Percentiles rank a stretch among this genome's conserved stretches.
Evolutionary conservation across 1,140 invertebrate genomes (phyloP).

Genomic region (Eciton burchellii): DNA sequence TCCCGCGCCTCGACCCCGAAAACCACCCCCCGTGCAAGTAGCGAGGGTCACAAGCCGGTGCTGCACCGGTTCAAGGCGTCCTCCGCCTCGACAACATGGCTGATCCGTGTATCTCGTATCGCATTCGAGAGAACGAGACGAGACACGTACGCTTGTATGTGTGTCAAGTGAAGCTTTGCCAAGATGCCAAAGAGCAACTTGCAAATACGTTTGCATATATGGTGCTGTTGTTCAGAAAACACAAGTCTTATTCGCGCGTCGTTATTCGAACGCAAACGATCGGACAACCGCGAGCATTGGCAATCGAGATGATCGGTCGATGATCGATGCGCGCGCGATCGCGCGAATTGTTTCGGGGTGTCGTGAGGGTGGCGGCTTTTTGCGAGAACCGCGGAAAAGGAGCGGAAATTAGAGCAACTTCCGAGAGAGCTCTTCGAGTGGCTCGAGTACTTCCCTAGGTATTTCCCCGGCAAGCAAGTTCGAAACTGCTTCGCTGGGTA

Average conservation of each 20-base stretch:
- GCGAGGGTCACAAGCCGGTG: slow-evolving; percentile 76
- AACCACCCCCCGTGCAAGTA: slow-evolving; percentile 78
- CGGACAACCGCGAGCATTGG: background rate
- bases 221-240: background rate
- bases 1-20: slow-evolving; percentile 72
- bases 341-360: slow-evolving; percentile 12
- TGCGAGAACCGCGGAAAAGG: slow-evolving; percentile 25
- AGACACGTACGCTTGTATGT: background rate
- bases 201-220: background rate
- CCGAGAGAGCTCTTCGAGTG: slow-evolving; percentile 45
- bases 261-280: background rate
- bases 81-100: slow-evolving; percentile 46
- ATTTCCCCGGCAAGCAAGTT: slow-evolving; percentile 75
- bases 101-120: background rate
- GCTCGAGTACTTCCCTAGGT: slow-evolving; percentile 78
- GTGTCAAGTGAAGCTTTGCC: too few relatives aligned
- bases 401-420: slow-evolving; percentile 58
- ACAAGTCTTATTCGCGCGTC: background rate
- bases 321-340: background rate
- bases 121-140: background rate
- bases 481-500: slow-evolving; percentile 83
- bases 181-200: background rate
- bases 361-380: slow-evolving; percentile 33
- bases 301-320: background rate
- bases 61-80: slow-evolving; percentile 73